A percentile compares a stretch with the other conserved stretches of the same genome.
phyloP scores from a whole-genome alignment of 2,797 vertebrate genomes.

The Scolopax bukidnonensis region DNA sequence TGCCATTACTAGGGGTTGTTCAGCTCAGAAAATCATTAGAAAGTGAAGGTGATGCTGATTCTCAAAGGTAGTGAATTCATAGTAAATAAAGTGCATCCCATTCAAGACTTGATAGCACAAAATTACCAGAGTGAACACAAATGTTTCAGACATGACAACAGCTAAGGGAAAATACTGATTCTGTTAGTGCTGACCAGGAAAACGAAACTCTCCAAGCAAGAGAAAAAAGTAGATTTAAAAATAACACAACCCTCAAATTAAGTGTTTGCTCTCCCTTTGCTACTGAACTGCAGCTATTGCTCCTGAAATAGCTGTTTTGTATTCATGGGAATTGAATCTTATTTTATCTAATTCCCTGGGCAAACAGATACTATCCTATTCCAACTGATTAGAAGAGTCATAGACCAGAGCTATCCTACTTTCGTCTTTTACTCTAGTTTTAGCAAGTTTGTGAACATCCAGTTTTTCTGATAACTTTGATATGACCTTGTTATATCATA shows the following conservation, averaged over 20 bases:
- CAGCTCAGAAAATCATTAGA: background rate
- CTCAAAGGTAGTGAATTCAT: background rate
- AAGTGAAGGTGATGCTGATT: background rate
- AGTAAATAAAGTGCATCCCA: background rate
- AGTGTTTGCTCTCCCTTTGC: slow-evolving; percentile 30
- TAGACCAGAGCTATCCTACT: background rate
- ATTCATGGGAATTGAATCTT: slow-evolving; percentile 21
- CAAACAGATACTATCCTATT: slow-evolving; percentile 3
- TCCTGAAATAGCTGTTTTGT: slow-evolving; percentile 44
- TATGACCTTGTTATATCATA: background rate
- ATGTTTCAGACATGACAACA: background rate
- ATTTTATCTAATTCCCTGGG: slow-evolving; percentile 21
- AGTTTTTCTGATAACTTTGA: background rate
- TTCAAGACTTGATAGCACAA: background rate
- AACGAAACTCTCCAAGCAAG: background rate
- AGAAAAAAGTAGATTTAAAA: background rate
- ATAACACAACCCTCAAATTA: background rate
- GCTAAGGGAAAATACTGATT: background rate
- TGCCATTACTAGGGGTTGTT: background rate
- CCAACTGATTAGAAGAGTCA: background rate
- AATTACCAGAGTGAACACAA: background rate
- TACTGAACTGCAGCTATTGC: background rate
- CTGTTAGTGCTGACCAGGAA: background rate
- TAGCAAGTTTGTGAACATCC: background rate
- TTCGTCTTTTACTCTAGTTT: background rate